These are phyloP conservation scores for Drosophila neoperkinsi DNA, from an alignment of 2,888 invertebrate species.

Conservation along the genomic window DNA sequence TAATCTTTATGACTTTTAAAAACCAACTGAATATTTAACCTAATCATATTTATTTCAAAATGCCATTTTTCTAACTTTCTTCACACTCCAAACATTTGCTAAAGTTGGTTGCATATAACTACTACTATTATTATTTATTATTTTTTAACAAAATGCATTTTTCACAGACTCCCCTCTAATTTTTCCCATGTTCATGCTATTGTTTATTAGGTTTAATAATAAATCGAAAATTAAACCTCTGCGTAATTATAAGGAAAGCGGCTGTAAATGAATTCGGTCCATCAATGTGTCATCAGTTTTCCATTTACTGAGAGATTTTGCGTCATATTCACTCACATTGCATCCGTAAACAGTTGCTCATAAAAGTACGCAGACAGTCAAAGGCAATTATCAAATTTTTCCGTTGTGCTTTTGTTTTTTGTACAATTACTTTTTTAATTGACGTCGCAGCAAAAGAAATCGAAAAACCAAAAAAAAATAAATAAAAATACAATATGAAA, in stretches of 20 bases:
- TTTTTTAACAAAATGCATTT: background rate
- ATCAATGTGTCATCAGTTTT: background rate
- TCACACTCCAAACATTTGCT: background rate
- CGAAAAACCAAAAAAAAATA: constrained; percentile 25
- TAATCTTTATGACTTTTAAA: background rate
- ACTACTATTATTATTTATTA: background rate
- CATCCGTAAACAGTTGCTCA: constrained; percentile 31
- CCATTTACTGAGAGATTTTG: background rate
- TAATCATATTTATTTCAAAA: background rate
- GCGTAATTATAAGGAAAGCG: background rate
- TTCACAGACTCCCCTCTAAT: background rate
- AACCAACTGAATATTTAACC: background rate
- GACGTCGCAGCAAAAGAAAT: constrained; percentile 21
- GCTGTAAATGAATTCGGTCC: background rate
- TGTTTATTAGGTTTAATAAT: background rate
- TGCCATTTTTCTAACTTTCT: background rate
- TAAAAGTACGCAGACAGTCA: constrained; percentile 14
- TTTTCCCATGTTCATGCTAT: background rate
- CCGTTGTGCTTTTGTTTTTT: background rate
- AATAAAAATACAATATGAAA: constrained; percentile 4
- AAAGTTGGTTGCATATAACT: background rate
- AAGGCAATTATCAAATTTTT: constrained; percentile 38
- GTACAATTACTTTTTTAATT: constrained; percentile 41
- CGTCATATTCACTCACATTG: background rate
- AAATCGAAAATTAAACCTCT: background rate